phyloP scores from a whole-genome alignment of 2,888 invertebrate species.

The Acholoe squamosa region DNA sequence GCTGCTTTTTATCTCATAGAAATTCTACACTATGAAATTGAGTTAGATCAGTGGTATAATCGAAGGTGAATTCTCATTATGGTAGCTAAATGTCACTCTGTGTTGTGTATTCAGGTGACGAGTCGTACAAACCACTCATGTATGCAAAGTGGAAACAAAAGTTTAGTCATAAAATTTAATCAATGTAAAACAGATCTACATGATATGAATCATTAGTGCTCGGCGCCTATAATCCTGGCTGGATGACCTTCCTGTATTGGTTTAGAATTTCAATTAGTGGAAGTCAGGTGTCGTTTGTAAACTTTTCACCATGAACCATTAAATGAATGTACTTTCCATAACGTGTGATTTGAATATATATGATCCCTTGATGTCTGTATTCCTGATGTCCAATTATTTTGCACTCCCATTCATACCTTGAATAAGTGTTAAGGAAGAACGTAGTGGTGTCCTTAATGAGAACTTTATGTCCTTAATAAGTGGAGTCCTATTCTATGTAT shows the following conservation, averaged over 20 bases:
- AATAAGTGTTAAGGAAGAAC: no score
- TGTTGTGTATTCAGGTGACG: neutral
- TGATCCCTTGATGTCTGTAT: no score
- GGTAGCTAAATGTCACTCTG: neutral
- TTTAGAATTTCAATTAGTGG: no score
- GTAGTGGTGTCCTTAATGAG: no score
- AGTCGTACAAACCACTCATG: neutral
- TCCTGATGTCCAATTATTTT: no score
- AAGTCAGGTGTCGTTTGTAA: no score
- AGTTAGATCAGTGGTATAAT: neutral
- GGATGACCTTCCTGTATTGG: neutral
- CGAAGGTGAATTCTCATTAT: neutral
- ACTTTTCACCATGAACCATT: no score
- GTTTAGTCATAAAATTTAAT: slow-evolving; percentile 3
- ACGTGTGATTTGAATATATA: no score
- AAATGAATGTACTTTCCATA: no score
- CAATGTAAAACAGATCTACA: neutral
- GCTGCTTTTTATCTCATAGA: neutral
- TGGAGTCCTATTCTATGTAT: no score
- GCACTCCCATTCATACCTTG: no score
- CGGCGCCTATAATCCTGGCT: neutral
- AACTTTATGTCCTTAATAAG: no score
- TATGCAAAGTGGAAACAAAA: neutral
- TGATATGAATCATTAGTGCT: neutral
- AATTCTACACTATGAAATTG: neutral